Conservation (phyloP, 2,113 vertebrate genomes). For the Aegithalos caudatus region DNA sequence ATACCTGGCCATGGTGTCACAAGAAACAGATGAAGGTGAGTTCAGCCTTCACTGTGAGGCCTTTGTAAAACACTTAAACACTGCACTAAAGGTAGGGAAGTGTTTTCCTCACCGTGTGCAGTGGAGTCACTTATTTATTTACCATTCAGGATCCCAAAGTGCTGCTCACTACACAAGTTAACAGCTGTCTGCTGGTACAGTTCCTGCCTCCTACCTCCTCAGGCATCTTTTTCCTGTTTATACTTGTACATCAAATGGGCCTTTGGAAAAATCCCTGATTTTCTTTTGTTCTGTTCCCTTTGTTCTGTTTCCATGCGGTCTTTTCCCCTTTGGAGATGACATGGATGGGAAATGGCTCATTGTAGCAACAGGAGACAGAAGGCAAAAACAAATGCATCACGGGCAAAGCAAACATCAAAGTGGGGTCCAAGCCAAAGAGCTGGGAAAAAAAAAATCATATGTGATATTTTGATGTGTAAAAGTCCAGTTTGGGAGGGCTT, state of each 20-base stretch:
- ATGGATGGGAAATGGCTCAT: conserved; percentile 58
- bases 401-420: conserved; percentile 38
- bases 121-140: background rate
- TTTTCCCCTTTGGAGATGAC: conserved; percentile 60
- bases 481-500: background rate
- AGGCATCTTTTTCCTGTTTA: conserved; percentile 68
- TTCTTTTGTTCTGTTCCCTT: conserved; percentile 62
- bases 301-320: conserved; percentile 67
- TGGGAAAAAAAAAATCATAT: background rate
- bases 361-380: conserved; percentile 26
- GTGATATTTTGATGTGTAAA: accelerated
- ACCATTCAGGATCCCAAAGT: background rate
- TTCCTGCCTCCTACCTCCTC: conserved; percentile 43
- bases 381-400: conserved; percentile 1
- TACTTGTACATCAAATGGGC: conserved; percentile 59
- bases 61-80: background rate
- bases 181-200: conserved; percentile 35
- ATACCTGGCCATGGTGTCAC: background rate
- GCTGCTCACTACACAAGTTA: background rate
- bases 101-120: background rate
- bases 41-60: background rate
- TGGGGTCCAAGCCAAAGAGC: background rate
- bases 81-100: background rate
- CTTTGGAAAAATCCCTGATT: conserved; percentile 64
- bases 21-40: background rate